phyloP scores from a whole-genome alignment of 2,888 invertebrate species.

The Pyralis farinalis region DNA sequence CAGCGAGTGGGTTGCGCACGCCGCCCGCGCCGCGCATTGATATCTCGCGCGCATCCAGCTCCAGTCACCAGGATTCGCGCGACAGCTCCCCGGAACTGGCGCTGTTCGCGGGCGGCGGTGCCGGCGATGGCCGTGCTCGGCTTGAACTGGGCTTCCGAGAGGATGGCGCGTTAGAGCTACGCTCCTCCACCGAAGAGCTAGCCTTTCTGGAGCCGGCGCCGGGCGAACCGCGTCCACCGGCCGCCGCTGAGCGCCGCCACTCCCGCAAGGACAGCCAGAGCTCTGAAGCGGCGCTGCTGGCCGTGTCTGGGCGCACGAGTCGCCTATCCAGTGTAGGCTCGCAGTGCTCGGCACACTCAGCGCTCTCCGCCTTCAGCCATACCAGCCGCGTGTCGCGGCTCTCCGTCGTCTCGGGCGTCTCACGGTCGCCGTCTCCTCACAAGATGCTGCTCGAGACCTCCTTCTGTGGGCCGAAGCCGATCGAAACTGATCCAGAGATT shows the following conservation, averaged over 20 bases:
- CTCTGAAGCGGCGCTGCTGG: constrained; percentile 88
- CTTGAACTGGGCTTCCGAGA: constrained; percentile 83
- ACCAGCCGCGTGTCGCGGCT: constrained; percentile 56
- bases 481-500: constrained; percentile 74
- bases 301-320: constrained; percentile 89
- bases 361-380: constrained; percentile 53
- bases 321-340: constrained; percentile 88
- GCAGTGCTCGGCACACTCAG: constrained; percentile 84
- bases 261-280: constrained; percentile 88
- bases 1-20: constrained; percentile 65
- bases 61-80: constrained; percentile 92
- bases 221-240: constrained; percentile 29
- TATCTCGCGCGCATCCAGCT: constrained; percentile 93
- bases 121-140: constrained; percentile 37
- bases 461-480: constrained; percentile 92
- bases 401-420: constrained; percentile 75
- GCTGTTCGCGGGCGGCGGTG: constrained; percentile 81
- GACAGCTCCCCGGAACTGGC: constrained; percentile 93
- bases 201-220: constrained; percentile 86
- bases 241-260: constrained; percentile 63
- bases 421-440: constrained; percentile 93
- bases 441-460: constrained; percentile 94
- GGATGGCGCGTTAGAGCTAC: constrained; percentile 91
- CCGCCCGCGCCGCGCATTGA: constrained; percentile 92
- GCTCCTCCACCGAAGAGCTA: constrained; percentile 93